Evolutionary conservation across 2,113 vertebrate genomes (phyloP).

Genomic region (Pandion haliaetus): DNA sequence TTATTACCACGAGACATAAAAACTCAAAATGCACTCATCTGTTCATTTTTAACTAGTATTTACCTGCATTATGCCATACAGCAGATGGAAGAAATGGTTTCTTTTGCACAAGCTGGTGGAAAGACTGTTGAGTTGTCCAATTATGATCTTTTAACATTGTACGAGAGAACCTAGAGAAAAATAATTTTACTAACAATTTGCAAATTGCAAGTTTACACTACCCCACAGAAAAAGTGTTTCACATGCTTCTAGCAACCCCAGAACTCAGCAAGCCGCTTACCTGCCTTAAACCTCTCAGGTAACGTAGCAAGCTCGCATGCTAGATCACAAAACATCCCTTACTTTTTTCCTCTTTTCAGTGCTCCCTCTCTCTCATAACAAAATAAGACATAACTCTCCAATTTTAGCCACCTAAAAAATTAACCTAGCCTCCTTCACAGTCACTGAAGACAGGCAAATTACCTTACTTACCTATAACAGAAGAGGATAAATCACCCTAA

Average conservation of each 20-base stretch:
- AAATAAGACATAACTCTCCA: not conserved
- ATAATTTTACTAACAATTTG: not conserved
- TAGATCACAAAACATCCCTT: accelerated
- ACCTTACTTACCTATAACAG: not conserved
- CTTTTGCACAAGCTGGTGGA: slow-evolving; percentile 28
- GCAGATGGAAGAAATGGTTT: not conserved
- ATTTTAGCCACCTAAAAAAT: not conserved
- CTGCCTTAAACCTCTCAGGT: not conserved
- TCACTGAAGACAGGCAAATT: not conserved
- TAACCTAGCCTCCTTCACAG: not conserved
- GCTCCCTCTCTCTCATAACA: not conserved
- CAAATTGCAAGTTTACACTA: not conserved
- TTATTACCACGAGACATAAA: not conserved
- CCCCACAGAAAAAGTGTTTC: not conserved
- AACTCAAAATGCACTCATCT: accelerated
- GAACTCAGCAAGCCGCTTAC: not conserved
- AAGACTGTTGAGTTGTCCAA: not conserved
- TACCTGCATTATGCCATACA: slow-evolving; percentile 56
- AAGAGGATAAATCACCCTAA: not conserved
- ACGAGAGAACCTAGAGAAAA: slow-evolving; percentile 45
- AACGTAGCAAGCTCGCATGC: accelerated
- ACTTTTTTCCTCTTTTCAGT: not conserved
- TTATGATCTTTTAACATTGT: not conserved
- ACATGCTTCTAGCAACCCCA: not conserved
- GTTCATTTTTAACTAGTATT: not conserved